Evolutionary conservation across 2,797 vertebrate species (phyloP).

Genomic region (Rhincodon typus): DNA sequence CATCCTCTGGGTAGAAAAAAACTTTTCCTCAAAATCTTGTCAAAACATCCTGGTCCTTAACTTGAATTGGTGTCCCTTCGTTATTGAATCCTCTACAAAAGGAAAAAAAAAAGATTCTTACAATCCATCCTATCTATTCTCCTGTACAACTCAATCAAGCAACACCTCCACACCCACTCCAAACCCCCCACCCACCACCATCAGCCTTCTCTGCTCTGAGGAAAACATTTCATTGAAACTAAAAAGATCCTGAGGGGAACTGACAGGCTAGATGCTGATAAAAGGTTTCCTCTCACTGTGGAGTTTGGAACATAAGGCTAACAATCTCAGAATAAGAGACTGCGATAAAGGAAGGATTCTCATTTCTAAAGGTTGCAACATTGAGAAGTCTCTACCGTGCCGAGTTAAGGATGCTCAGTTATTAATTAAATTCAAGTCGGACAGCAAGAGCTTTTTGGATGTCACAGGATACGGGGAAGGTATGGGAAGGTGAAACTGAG

Average conservation of each 20-base stretch:
- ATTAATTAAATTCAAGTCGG: background rate
- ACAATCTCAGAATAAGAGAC: background rate
- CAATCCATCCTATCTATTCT: no score
- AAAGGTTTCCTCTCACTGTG: background rate
- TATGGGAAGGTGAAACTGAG: background rate
- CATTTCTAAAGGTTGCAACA: background rate
- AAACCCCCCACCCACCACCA: no score
- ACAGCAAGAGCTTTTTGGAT: background rate
- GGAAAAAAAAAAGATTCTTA: no score
- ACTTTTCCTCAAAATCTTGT: no score
- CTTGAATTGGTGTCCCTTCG: no score
- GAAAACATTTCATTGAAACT: background rate
- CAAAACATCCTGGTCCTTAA: no score
- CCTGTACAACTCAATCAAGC: no score
- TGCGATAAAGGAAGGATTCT: background rate
- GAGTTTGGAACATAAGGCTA: background rate
- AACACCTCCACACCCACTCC: no score
- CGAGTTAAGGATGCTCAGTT: background rate
- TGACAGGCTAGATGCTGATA: background rate
- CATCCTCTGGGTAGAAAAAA: no score
- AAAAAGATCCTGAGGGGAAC: background rate
- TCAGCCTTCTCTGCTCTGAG: no score
- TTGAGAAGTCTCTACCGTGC: background rate
- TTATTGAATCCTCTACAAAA: no score
- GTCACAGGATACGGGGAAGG: background rate